These are phyloP conservation scores for Danio aesculapii DNA, from an alignment of 2,797 vertebrate species.

Conservation along the genomic window DNA sequence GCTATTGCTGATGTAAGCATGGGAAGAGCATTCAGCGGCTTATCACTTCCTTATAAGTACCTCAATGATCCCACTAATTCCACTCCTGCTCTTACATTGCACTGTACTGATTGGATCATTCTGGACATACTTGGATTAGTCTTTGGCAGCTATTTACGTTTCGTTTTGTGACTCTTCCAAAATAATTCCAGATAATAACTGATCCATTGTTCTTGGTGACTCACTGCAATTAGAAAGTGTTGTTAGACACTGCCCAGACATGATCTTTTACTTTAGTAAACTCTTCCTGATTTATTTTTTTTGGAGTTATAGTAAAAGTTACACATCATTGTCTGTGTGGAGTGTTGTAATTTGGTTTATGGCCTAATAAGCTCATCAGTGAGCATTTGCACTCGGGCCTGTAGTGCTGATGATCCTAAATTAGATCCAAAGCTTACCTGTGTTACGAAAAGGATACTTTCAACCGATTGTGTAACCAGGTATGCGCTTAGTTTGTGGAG, in stretches of 20 bases:
- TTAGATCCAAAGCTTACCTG: neutral
- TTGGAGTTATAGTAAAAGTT: neutral
- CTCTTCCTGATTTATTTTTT: neutral
- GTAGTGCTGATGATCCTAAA: neutral
- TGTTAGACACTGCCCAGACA: neutral
- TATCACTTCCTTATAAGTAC: constrained; percentile 6
- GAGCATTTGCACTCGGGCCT: no score
- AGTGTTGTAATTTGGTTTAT: neutral
- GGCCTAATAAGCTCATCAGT: neutral
- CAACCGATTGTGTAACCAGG: constrained; percentile 1
- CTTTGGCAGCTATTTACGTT: constrained; percentile 23
- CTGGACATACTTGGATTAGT: constrained; percentile 25
- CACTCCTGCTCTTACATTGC: neutral
- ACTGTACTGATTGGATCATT: constrained; percentile 20
- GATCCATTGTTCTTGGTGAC: neutral
- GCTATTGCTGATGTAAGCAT: constrained; percentile 18
- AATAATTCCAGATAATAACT: constrained; percentile 2
- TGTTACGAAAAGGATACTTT: neutral
- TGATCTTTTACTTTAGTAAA: neutral
- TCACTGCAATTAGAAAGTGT: neutral
- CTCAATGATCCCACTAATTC: constrained; percentile 23
- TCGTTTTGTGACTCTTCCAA: constrained; percentile 5
- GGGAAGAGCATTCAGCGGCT: constrained; percentile 8
- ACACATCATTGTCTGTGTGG: neutral
- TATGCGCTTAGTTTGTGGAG: neutral